Percentiles rank a stretch among this genome's conserved stretches.
These are phyloP conservation scores for Coluber constrictor DNA, from an alignment of 2,797 vertebrate species.

Conservation along the genomic window DNA sequence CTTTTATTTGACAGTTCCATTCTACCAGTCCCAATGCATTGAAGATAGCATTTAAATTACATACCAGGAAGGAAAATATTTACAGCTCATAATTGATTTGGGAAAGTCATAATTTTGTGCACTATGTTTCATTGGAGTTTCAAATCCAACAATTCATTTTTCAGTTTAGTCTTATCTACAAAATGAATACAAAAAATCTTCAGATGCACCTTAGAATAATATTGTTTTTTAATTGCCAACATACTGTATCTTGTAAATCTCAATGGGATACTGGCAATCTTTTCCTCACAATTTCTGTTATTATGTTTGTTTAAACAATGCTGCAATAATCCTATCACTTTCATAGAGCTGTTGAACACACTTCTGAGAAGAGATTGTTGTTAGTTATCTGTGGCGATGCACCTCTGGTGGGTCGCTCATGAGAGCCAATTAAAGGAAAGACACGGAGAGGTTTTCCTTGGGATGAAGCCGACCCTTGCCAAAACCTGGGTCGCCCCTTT, in stretches of 20 bases:
- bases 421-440: no score
- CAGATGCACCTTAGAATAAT: not conserved
- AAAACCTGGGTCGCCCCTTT: no score
- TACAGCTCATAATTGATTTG: conserved; percentile 32
- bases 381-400: no score
- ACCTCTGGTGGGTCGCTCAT: no score
- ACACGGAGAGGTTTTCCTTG: no score
- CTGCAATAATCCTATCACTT: not conserved
- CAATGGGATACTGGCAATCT: not conserved
- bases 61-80: not conserved
- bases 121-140: conserved; percentile 31
- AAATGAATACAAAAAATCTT: not conserved
- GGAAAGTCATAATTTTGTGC: conserved; percentile 15
- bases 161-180: conserved; percentile 36
- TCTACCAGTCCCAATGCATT: not conserved
- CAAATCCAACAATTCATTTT: conserved; percentile 40
- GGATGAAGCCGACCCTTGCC: no score
- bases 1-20: not conserved
- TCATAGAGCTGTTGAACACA: not conserved
- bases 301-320: not conserved
- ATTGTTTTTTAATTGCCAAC: not conserved
- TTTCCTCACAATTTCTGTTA: not conserved
- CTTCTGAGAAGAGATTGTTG: not conserved
- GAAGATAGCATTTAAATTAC: not conserved
- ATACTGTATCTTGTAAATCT: not conserved